Conservation (phyloP, 2,888 invertebrate genomes). For the Sminthurinus aureus region DNA sequence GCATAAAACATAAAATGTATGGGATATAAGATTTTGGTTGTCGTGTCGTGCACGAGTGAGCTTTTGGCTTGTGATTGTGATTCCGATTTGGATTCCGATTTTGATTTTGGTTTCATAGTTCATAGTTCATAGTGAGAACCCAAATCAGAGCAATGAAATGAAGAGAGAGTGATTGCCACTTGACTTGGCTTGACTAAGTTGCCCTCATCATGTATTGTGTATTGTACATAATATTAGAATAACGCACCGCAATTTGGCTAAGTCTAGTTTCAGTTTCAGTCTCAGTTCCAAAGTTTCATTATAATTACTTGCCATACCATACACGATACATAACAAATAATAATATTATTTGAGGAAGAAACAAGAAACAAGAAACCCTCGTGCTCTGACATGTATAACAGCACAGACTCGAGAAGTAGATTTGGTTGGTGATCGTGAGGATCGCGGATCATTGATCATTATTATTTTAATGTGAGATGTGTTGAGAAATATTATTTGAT, state of each 20-base stretch:
- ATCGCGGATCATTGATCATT: neutral
- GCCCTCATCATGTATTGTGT: slow-evolving; percentile 1
- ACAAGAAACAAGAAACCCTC: too few species aligned
- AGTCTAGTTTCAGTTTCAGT: too few species aligned
- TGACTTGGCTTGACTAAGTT: neutral
- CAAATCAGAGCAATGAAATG: slow-evolving; percentile 16
- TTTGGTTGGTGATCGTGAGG: too few species aligned
- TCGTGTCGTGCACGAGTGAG: slow-evolving; percentile 24
- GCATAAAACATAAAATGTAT: neutral
- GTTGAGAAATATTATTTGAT: neutral
- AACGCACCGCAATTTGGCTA: neutral
- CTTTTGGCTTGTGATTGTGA: neutral
- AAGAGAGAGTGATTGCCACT: slow-evolving; percentile 33
- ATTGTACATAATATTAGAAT: too few species aligned
- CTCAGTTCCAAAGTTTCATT: slow-evolving; percentile 24
- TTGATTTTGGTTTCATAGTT: too few species aligned
- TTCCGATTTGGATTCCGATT: neutral
- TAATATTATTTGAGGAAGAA: neutral
- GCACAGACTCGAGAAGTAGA: too few species aligned
- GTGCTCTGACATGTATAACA: neutral
- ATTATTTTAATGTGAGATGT: neutral
- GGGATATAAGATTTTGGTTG: neutral
- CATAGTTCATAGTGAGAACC: neutral
- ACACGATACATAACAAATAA: neutral
- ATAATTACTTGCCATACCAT: slow-evolving; percentile 15